A percentile compares a stretch with the other conserved stretches of the same genome.
These are phyloP conservation scores for Tapirus terrestris DNA, from an alignment of 2,113 vertebrate genomes.

Conservation along the genomic window DNA sequence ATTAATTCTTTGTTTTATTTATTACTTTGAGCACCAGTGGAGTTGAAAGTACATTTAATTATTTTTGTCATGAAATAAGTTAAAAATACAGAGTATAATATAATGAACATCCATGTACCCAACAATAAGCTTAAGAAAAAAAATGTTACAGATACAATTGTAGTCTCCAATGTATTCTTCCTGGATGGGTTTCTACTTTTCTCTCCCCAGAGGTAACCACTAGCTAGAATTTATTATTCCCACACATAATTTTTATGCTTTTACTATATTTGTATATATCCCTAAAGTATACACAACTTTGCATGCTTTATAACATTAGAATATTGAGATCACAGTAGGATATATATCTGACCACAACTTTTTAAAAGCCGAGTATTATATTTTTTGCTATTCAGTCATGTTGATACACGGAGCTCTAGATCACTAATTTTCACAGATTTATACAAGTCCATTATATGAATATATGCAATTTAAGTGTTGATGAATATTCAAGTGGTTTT, in stretches of 20 bases:
- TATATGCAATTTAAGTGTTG: neutral
- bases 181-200: neutral
- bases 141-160: neutral
- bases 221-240: neutral
- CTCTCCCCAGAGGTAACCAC: neutral
- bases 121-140: neutral
- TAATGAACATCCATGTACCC: neutral
- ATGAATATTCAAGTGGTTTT: neutral
- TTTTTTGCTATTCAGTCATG: neutral
- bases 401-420: neutral
- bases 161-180: neutral
- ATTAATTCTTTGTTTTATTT: neutral
- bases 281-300: neutral
- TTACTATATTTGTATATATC: neutral
- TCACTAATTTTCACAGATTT: constrained; percentile 23
- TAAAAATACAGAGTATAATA: neutral
- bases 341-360: neutral
- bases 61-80: constrained; percentile 18
- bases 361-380: neutral
- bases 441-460: neutral
- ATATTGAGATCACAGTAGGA: neutral
- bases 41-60: neutral
- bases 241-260: neutral
- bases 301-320: neutral
- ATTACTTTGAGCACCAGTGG: neutral